Base-by-base conservation (phyloP, 2,797 vertebrate genomes). In the Gymnopithys bicolor region DNA sequence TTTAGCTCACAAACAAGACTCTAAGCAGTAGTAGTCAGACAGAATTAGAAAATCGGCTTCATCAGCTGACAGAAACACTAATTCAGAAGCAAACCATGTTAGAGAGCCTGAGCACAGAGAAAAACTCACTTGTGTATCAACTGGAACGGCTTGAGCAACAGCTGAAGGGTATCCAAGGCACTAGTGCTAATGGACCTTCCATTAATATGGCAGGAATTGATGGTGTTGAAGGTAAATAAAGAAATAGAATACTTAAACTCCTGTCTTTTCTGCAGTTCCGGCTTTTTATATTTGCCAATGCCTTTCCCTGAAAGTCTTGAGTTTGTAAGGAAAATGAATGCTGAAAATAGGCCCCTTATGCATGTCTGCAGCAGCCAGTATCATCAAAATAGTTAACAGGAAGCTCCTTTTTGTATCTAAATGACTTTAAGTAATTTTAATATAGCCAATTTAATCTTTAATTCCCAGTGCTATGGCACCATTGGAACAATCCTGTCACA, bases 51-150 rank as follows among this genome's bases (percentile, higher is more conserved):
- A 99, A 98, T 62, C 98, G 99, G 2, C 98, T 99, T 89, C 99
- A 99, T 96, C 99, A 99, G 97, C 98, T 99, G 91, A 99, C 99
- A 0, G 99, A 99, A 98, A 99, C 99, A 3, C 97, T 99, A 95
- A 99, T 99, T 97, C 99, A 99, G 98, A 99, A 99, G 96, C 99
- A 99, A 97, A 99, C 99, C 18, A 98, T 99, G 99, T 97, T 99
- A 97, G 99, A 99, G 97, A 99, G 98, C 78, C 98, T 99, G 92
- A 99, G 99, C 94, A 99, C 99, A 0, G 99, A 99, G 77, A 99
- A 99, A 91, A 99, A 98, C 96, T 99, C 99, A 0, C 98, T 99
- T 71, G 98, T 99, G 81, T 99, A 99, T 96, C 99, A 99, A 92
- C 97, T 99, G 94, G 99, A 99, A 97, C 98, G 99, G 19, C 97